Evolutionary conservation across 2,888 invertebrate genomes (phyloP), one percentile per base, ranked within the genome.

Genomic region (Gastracanthus pulcherrimus): DNA sequence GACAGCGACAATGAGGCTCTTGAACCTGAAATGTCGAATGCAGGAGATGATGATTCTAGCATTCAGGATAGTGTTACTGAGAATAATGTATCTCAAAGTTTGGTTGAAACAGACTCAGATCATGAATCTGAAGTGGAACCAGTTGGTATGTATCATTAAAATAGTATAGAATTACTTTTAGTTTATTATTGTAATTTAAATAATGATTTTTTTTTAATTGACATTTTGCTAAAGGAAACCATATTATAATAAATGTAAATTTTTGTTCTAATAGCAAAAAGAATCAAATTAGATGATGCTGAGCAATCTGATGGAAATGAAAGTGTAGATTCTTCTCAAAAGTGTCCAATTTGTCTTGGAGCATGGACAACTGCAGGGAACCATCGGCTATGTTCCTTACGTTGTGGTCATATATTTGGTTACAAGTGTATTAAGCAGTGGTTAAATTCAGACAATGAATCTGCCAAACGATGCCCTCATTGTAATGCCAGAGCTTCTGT

Each of bases 331-430:
- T 70, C 76, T 23, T 11, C n/a, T 19, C 85, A 84, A 41, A 88
- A 84, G 66, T 98, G 98, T 87, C 95, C 97, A 0, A 98, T 98
- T 84, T 98, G 98, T 89, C 93, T 98, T 84, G 98, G 98, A 76
- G 92, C 94, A 1, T 98, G 98, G 97, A 96, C 96, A 3, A 97
- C 95, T 89, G 94, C 95, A 0, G 98, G 98, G 0, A 94, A 94
- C 0, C 99, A 99, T 90, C 93, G 98, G 75, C 92, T 98, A 2
- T 96, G 96, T 16, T 95, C 97, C 0, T 92, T 99, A 7, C 95
- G 95, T 88, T 99, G 99, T 91, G 99, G 99, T 0, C 99, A 99
- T 92, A 91, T 98, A 7, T 99, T 98, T 91, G 98, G 99, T 0
- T 92, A 94, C 0, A 93, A 93, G 23, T 98, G 98, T 89, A 95